phyloP scores from a whole-genome alignment of 2,888 invertebrate species.

The Synergus gifuensis region DNA sequence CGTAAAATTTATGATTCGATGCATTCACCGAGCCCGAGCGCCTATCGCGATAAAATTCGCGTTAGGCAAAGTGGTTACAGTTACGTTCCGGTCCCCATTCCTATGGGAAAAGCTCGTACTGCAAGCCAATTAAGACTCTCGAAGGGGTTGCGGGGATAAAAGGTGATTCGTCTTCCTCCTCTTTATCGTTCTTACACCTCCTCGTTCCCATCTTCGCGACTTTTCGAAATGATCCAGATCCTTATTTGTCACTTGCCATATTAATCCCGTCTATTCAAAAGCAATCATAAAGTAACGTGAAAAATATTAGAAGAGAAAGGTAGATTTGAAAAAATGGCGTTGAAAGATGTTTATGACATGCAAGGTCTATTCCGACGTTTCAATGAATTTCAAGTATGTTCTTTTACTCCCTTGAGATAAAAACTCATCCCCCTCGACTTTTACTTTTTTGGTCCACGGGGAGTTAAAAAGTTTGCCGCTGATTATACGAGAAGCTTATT shows the following conservation, averaged over 20 bases:
- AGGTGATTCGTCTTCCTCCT: slow-evolving; percentile 65
- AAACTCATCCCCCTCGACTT: slow-evolving; percentile 9
- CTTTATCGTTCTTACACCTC: slow-evolving; percentile 39
- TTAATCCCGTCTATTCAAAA: neutral
- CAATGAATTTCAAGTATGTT: slow-evolving; percentile 1
- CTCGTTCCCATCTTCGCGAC: slow-evolving; percentile 45
- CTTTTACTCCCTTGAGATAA: neutral
- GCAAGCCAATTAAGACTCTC: slow-evolving; percentile 66
- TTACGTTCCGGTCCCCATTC: slow-evolving; percentile 56
- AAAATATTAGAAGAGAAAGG: too few relatives aligned
- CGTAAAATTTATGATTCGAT: slow-evolving; percentile 68
- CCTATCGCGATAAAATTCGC: slow-evolving; percentile 63
- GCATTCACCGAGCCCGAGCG: slow-evolving; percentile 59
- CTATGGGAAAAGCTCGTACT: slow-evolving; percentile 53
- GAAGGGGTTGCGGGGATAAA: slow-evolving; percentile 59
- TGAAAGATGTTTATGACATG: neutral
- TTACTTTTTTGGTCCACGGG: slow-evolving; percentile 3
- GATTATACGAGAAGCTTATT: slow-evolving; percentile 22
- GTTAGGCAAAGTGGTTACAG: slow-evolving; percentile 69
- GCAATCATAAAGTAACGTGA: neutral
- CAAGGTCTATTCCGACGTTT: slow-evolving; percentile 1
- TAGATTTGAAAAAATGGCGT: neutral
- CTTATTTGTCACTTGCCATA: slow-evolving; percentile 25
- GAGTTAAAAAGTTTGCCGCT: slow-evolving; percentile 19
- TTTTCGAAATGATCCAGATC: slow-evolving; percentile 46